A percentile compares a stretch with the other conserved stretches of the same genome.
phyloP scores from a whole-genome alignment of 1,140 invertebrate genomes.

The Anadara kagoshimensis region DNA sequence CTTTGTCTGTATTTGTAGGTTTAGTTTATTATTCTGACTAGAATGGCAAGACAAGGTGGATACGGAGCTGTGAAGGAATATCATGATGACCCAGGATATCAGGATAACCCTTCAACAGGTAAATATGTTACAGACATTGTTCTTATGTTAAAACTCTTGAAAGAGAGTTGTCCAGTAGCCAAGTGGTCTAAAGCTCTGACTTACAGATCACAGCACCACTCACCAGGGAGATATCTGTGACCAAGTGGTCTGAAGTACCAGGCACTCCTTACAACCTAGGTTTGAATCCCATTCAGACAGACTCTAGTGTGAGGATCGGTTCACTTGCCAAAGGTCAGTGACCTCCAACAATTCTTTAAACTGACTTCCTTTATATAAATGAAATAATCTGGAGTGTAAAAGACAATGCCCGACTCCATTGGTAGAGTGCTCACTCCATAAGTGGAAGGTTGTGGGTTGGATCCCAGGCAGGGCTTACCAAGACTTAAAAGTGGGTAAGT shows the following conservation, averaged over 20 bases:
- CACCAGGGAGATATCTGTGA: not conserved
- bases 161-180: not conserved
- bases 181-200: no score
- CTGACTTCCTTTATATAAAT: no score
- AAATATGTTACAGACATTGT: not conserved
- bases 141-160: not conserved
- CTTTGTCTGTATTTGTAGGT: not conserved
- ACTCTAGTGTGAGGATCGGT: no score
- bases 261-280: not conserved
- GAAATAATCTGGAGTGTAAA: no score
- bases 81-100: constrained; percentile 32
- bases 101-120: not conserved
- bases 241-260: not conserved
- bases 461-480: no score
- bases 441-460: no score
- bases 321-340: no score
- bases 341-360: no score
- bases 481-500: no score
- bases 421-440: no score
- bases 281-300: not conserved
- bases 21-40: not conserved
- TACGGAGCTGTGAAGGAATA: constrained; percentile 45
- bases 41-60: not conserved
- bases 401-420: no score
- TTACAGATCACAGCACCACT: no score